Percentiles rank a stretch among this genome's conserved stretches.
Conservation (phyloP, 2,888 invertebrate genomes). For the Lasioglossum lativentre region DNA sequence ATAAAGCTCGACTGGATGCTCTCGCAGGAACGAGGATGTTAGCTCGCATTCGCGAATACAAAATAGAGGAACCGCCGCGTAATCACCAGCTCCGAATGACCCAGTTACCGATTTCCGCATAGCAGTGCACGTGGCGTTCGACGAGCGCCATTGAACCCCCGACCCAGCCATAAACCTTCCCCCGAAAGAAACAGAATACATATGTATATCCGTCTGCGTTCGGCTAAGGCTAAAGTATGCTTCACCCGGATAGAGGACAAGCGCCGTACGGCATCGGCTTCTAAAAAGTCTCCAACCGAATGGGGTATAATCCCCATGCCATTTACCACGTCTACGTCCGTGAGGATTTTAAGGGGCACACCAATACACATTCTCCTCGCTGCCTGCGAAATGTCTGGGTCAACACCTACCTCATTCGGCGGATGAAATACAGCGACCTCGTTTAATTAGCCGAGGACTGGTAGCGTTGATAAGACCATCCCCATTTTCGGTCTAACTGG, state of each 20-base stretch:
- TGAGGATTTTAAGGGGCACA: background rate
- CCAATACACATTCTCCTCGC: background rate
- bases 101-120: background rate
- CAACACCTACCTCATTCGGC: background rate
- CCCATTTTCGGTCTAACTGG: background rate
- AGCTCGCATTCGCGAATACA: background rate
- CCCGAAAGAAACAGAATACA: background rate
- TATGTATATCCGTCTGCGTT: background rate
- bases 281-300: background rate
- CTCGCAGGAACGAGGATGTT: background rate
- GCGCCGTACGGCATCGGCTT: background rate
- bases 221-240: background rate
- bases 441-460: constrained; percentile 7
- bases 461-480: background rate
- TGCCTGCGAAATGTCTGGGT: background rate
- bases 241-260: background rate
- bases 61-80: constrained; percentile 1
- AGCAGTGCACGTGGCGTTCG: background rate
- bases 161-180: background rate
- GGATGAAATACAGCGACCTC: background rate
- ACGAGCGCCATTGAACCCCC: background rate
- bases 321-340: background rate
- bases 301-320: background rate
- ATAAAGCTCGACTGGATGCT: background rate
- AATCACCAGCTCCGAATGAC: constrained; percentile 11